Conservation (phyloP, 2,888 invertebrate species). For the Parapristionchus giblindavisi region DNA sequence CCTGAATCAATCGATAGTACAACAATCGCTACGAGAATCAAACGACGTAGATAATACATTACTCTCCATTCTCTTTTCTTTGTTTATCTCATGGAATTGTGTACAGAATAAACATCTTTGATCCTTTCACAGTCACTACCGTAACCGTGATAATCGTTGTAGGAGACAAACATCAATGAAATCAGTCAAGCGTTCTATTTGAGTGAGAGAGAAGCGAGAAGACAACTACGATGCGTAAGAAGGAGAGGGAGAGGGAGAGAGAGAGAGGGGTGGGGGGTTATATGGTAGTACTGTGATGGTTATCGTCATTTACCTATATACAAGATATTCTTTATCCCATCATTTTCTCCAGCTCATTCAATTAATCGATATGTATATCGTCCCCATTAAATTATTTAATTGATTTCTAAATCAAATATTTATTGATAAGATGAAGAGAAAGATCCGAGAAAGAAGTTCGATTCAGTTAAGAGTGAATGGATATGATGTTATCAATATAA, state of each 20-base stretch:
- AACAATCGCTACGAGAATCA: background rate
- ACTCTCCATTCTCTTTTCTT: background rate
- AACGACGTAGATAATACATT: constrained; percentile 7
- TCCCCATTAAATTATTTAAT: too few relatives aligned
- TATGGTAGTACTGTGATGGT: background rate
- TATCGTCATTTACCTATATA: constrained; percentile 8
- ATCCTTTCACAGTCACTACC: constrained; percentile 30
- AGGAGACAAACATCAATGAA: background rate
- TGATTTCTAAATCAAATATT: too few relatives aligned
- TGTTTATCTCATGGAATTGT: background rate
- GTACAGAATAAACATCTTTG: constrained; percentile 26
- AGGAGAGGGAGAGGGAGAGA: constrained; percentile 29
- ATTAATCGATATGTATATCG: too few relatives aligned
- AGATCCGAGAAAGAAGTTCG: too few relatives aligned
- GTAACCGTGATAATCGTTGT: constrained; percentile 8
- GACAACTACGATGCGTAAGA: too few relatives aligned
- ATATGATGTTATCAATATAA: too few relatives aligned
- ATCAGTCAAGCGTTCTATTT: constrained; percentile 15
- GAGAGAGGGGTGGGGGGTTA: background rate
- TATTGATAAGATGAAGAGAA: too few relatives aligned
- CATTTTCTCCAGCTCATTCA: too few relatives aligned
- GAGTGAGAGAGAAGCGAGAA: too few relatives aligned
- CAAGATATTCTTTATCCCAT: too few relatives aligned
- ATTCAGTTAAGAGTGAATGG: too few relatives aligned
- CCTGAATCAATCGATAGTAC: constrained; percentile 18